These are phyloP conservation scores for Troides helena DNA, from an alignment of 2,888 invertebrate species.

Conservation along the genomic window DNA sequence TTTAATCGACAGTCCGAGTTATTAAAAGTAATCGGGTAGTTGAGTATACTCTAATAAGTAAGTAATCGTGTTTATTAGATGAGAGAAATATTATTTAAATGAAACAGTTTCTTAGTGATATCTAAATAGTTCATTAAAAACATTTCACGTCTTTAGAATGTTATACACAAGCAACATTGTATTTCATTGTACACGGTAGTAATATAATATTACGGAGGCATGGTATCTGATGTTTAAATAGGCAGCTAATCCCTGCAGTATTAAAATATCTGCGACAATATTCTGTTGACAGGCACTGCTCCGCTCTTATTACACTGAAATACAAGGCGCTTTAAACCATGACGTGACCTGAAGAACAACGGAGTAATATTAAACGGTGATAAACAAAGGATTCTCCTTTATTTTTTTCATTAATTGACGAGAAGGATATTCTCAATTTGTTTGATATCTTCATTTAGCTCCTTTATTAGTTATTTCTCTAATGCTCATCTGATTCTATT, in stretches of 20 bases:
- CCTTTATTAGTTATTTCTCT: too few relatives aligned
- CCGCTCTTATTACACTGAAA: slow-evolving; percentile 76
- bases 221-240: slow-evolving; percentile 75
- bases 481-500: too few relatives aligned
- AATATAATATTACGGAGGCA: slow-evolving; percentile 60
- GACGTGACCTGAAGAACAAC: slow-evolving; percentile 2
- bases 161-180: not conserved
- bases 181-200: not conserved
- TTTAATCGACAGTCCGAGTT: too few relatives aligned
- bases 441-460: too few relatives aligned
- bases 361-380: slow-evolving; percentile 7
- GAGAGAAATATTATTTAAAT: too few relatives aligned
- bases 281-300: slow-evolving; percentile 59
- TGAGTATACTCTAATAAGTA: too few relatives aligned
- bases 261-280: slow-evolving; percentile 80
- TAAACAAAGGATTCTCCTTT: not conserved
- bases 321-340: slow-evolving; percentile 35
- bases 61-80: too few relatives aligned
- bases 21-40: too few relatives aligned
- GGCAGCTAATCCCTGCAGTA: slow-evolving; percentile 78
- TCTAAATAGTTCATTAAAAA: not conserved
- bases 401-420: slow-evolving; percentile 17
- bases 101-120: not conserved
- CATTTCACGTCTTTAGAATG: not conserved
- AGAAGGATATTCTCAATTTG: too few relatives aligned